A percentile compares a stretch with the other conserved stretches of the same genome.
Evolutionary conservation across 2,113 vertebrate genomes (phyloP).

Genomic region (Todiramphus saurophagus): DNA sequence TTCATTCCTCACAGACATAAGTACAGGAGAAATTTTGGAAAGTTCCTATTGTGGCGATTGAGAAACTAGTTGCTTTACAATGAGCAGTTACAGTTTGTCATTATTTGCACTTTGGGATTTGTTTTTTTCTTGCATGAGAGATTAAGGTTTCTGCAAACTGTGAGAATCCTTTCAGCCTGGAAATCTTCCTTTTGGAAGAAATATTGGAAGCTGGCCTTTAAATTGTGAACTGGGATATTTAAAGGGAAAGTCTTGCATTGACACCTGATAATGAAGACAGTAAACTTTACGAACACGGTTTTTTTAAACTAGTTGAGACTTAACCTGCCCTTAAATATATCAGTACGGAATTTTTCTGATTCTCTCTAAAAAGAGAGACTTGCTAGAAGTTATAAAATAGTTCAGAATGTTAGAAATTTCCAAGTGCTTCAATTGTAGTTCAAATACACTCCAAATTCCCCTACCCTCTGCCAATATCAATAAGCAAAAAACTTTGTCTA

Average conservation of each 20-base stretch:
- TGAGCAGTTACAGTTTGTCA: not conserved
- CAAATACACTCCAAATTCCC: not conserved
- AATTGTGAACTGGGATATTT: not conserved
- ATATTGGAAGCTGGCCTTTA: not conserved
- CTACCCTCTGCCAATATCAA: not conserved
- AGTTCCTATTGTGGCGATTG: not conserved
- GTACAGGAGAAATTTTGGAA: not conserved
- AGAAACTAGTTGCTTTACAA: not conserved
- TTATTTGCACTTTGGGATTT: not conserved
- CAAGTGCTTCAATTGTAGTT: not conserved
- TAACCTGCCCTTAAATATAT: not conserved
- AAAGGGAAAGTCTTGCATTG: not conserved
- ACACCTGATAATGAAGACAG: not conserved
- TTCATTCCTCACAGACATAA: not conserved
- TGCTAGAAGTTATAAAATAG: not conserved
- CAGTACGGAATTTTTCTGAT: not conserved
- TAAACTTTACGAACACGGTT: not conserved
- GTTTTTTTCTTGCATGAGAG: not conserved
- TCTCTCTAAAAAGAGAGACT: not conserved
- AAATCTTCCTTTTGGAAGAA: not conserved
- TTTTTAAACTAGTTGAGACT: not conserved
- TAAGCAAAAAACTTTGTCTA: constrained; percentile 6
- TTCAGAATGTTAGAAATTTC: not conserved
- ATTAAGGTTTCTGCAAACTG: not conserved
- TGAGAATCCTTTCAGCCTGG: not conserved